phyloP scores from a whole-genome alignment of 2,113 vertebrate genomes.

The Malaclemys terrapin region DNA sequence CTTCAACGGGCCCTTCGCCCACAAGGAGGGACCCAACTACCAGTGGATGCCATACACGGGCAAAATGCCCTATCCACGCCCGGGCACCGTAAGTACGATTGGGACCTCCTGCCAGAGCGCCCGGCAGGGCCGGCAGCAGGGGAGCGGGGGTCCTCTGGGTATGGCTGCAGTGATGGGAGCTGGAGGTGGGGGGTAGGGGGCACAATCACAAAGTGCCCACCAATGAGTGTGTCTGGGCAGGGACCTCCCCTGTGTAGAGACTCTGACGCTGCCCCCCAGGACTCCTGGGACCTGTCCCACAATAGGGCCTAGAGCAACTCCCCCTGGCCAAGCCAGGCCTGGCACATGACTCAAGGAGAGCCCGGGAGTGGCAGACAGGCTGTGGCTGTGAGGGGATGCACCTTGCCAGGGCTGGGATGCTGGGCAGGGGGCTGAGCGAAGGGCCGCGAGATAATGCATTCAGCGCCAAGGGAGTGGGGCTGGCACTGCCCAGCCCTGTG shows the following conservation, averaged over 20 bases:
- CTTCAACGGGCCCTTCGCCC: slow-evolving; percentile 97
- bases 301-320: no score
- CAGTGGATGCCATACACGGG: slow-evolving; percentile 98
- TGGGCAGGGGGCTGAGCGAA: no score
- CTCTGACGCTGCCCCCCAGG: not conserved
- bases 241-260: not conserved
- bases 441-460: no score
- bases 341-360: not conserved
- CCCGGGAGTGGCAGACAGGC: not conserved
- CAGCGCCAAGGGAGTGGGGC: no score
- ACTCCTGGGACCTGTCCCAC: not conserved
- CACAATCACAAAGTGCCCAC: not conserved
- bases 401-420: no score
- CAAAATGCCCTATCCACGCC: slow-evolving; percentile 97
- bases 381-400: no score
- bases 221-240: not conserved
- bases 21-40: slow-evolving; percentile 98
- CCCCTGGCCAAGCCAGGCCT: not conserved
- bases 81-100: slow-evolving; percentile 90
- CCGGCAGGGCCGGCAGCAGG: not conserved
- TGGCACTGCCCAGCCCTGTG: no score
- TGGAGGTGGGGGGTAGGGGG: not conserved
- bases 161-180: not conserved
- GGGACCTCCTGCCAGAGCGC: rapidly evolving
- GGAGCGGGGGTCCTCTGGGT: not conserved